Percentiles rank a stretch among this genome's conserved stretches.
phyloP scores from a whole-genome alignment of 2,113 vertebrate species.

The Coreoperca whiteheadi region DNA sequence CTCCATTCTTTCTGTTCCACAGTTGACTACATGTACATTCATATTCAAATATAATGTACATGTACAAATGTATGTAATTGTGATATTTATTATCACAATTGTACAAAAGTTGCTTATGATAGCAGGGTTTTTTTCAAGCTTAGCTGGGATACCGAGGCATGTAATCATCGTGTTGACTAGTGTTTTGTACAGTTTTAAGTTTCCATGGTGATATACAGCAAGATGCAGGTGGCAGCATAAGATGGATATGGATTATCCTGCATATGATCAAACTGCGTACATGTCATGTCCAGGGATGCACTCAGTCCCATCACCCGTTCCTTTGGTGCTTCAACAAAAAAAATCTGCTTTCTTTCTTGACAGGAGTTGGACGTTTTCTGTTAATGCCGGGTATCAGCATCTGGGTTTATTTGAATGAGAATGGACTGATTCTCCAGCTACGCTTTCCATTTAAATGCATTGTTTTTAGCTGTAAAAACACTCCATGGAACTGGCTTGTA shows the following conservation, averaged over 20 bases:
- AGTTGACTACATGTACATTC: slow-evolving; percentile 64
- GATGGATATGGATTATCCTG: slow-evolving; percentile 17
- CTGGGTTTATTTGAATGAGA: slow-evolving; percentile 1
- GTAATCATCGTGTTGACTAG: slow-evolving; percentile 28
- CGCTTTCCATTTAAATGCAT: slow-evolving; percentile 22
- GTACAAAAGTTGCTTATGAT: slow-evolving; percentile 39
- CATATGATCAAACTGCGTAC: neutral
- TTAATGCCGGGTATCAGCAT: neutral
- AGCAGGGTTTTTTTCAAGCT: slow-evolving; percentile 16
- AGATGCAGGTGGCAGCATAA: slow-evolving; percentile 64
- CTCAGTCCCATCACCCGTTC: slow-evolving; percentile 13
- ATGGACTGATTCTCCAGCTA: slow-evolving; percentile 17
- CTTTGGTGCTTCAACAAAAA: slow-evolving; percentile 6
- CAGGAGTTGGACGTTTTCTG: neutral
- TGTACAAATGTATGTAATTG: slow-evolving; percentile 63
- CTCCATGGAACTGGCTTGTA: too few species aligned
- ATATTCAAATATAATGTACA: slow-evolving; percentile 65
- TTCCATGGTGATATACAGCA: slow-evolving; percentile 15
- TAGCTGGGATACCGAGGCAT: slow-evolving; percentile 41
- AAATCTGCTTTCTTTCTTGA: neutral
- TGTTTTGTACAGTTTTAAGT: slow-evolving; percentile 31
- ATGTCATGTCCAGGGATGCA: neutral
- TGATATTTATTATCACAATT: slow-evolving; percentile 51
- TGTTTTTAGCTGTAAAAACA: neutral
- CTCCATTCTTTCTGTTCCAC: slow-evolving; percentile 46